Evolutionary conservation across 1,140 invertebrate species (phyloP).

Genomic region (Drosophila aff.): DNA sequence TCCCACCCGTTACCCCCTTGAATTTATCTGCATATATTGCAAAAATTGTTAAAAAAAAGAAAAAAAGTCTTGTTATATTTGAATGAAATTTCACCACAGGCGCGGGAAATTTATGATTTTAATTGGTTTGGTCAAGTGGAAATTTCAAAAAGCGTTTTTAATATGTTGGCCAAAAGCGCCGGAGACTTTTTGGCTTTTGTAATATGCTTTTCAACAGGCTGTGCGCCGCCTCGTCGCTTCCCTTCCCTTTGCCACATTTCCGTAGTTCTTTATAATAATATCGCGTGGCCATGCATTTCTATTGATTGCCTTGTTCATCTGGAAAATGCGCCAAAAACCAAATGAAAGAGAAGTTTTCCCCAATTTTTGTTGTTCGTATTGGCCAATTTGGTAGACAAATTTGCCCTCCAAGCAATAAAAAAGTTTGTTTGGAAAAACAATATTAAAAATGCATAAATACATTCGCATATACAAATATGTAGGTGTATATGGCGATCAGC

Average conservation of each 20-base stretch:
- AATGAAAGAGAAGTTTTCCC: conserved; percentile 20
- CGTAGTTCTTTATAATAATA: conserved; percentile 61
- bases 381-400: conserved; percentile 39
- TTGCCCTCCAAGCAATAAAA: conserved; percentile 32
- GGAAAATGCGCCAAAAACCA: conserved; percentile 49
- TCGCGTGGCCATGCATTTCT: conserved; percentile 51
- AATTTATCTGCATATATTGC: conserved; percentile 55
- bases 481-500: conserved; percentile 9
- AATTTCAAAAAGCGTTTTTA: conserved; percentile 71
- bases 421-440: conserved; percentile 48
- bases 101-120: conserved; percentile 78
- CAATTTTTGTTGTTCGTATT: conserved; percentile 16
- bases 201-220: conserved; percentile 44
- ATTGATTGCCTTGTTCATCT: conserved; percentile 71
- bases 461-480: conserved; percentile 7
- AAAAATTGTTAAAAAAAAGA: conserved; percentile 24
- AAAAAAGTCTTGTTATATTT: conserved; percentile 61
- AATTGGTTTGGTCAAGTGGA: conserved; percentile 81
- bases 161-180: conserved; percentile 52
- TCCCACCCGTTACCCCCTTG: conserved; percentile 8
- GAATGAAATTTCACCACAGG: conserved; percentile 68
- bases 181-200: conserved; percentile 51
- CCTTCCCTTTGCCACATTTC: conserved; percentile 2
- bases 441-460: conserved; percentile 58
- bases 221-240: neutral